phyloP scores from a whole-genome alignment of 2,888 invertebrate species.

The Deilephila elpenor region DNA sequence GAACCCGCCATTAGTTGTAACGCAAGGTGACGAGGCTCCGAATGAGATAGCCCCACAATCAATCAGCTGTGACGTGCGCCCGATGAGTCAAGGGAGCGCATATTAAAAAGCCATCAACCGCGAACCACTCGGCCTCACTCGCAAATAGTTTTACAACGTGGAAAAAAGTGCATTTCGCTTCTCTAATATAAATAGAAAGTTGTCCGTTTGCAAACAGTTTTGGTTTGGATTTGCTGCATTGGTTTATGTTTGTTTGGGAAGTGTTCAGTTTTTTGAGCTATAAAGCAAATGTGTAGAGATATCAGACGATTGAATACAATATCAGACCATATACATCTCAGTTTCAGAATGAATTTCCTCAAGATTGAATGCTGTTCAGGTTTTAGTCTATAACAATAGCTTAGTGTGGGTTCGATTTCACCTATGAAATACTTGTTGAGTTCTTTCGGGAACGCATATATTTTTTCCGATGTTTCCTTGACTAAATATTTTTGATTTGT shows the following conservation, averaged over 20 bases:
- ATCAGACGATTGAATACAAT: not conserved
- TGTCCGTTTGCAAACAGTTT: not conserved
- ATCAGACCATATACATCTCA: not conserved
- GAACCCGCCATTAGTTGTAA: conserved; percentile 22
- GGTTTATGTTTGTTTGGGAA: not conserved
- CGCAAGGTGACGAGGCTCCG: conserved; percentile 27
- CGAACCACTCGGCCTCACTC: conserved; percentile 8
- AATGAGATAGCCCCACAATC: conserved; percentile 46
- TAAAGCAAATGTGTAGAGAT: not conserved
- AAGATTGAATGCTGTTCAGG: too few relatives aligned
- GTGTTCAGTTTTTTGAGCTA: not conserved
- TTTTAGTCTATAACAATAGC: too few relatives aligned
- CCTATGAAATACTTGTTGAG: too few relatives aligned
- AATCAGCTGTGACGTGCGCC: conserved; percentile 54
- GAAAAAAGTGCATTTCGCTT: conserved; percentile 16
- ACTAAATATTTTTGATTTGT: too few relatives aligned
- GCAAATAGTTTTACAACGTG: conserved; percentile 14
- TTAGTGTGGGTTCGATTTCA: too few relatives aligned
- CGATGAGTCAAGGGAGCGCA: conserved; percentile 56
- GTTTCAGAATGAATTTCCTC: not conserved
- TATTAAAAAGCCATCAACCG: conserved; percentile 64
- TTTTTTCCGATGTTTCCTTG: too few relatives aligned
- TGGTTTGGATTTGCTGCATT: not conserved
- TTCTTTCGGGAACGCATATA: too few relatives aligned
- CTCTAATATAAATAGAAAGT: conserved; percentile 1